Evolutionary conservation across 2,888 invertebrate genomes (phyloP), one percentile per base, ranked within the genome.

Genomic region (Stramonita haemastoma): DNA sequence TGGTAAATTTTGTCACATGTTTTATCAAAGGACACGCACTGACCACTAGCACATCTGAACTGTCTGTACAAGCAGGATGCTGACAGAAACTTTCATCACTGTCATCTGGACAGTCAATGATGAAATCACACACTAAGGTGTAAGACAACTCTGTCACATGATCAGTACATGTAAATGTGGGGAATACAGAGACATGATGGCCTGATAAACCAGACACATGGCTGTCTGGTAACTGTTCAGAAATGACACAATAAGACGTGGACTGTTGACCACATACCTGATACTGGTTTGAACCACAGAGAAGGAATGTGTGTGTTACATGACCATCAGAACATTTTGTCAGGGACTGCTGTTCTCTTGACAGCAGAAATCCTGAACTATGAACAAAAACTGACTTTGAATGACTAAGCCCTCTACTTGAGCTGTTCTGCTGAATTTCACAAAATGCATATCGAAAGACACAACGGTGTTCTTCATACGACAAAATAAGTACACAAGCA

Each of bases 101-200:
- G 8, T 83, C 22, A 22, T 46, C 81, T 15, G 22, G 26, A 46
- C 81, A 83, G 29, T 83, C 81, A 36, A 0, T 22, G 19, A 83
- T 17, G 81, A 83, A 83, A 22, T 83, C 46, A 83, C 81, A 83
- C 46, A 83, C 81, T 36, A 83, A 83, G 46, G 81, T 83, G 22
- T 83, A 46, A 36, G 81, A 83, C 26, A 83, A 22, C 4, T 17
- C 22, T 13, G 34, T 34, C 36, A 46, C 81, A 17, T 15, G 15
- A 83, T 83, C 81, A 6, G 5, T 46, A 26, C 81, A 83, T 0
- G 22, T 46, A 26, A 83, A 83, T 26, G 26, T 5, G 11, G 81
- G 81, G 29, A 83, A 5, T 26, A 8, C 36, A 83, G 13, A 4
- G 15, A 26, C 11, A 26, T 83, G n/a, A 6, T n/a, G 29, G 13